These are phyloP conservation scores for Dicranocentrus wangi DNA, from an alignment of 2,888 invertebrate genomes.

Conservation along the genomic window DNA sequence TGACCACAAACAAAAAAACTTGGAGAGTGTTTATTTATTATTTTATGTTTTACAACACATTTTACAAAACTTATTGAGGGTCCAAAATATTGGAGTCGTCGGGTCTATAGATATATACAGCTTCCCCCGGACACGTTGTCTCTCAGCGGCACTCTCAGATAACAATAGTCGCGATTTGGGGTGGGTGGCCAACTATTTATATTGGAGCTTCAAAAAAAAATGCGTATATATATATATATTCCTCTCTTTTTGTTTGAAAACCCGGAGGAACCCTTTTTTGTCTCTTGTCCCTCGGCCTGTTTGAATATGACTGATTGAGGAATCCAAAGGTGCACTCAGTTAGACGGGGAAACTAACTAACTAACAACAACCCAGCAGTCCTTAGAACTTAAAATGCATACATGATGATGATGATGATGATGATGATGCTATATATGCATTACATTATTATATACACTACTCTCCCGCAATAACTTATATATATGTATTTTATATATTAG, in stretches of 20 bases:
- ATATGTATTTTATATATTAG: no score
- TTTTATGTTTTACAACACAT: conserved; percentile 8
- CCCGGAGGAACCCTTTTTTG: conserved; percentile 49
- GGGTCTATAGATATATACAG: no score
- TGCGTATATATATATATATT: neutral
- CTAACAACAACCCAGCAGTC: no score
- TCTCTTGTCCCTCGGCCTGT: conserved; percentile 54
- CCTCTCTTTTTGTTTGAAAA: conserved; percentile 37
- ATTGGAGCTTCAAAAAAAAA: no score
- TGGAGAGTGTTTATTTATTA: conserved; percentile 5
- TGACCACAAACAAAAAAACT: conserved; percentile 24
- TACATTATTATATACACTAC: neutral
- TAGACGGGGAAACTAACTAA: no score
- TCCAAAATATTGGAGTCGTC: no score
- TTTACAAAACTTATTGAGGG: conserved; percentile 5
- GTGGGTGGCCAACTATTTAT: conserved; percentile 48
- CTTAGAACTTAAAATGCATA: no score
- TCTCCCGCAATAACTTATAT: neutral
- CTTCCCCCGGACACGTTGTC: conserved; percentile 17
- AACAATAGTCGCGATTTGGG: conserved; percentile 34
- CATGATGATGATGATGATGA: no score
- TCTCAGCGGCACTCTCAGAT: conserved; percentile 44
- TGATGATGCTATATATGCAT: neutral
- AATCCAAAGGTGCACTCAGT: conserved; percentile 24
- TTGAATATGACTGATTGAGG: conserved; percentile 39